A percentile compares a stretch with the other conserved stretches of the same genome.
Evolutionary conservation across 35 echinoderm and acorn worm genomes (phyloP).

Genomic region (Ptychodera flava): DNA sequence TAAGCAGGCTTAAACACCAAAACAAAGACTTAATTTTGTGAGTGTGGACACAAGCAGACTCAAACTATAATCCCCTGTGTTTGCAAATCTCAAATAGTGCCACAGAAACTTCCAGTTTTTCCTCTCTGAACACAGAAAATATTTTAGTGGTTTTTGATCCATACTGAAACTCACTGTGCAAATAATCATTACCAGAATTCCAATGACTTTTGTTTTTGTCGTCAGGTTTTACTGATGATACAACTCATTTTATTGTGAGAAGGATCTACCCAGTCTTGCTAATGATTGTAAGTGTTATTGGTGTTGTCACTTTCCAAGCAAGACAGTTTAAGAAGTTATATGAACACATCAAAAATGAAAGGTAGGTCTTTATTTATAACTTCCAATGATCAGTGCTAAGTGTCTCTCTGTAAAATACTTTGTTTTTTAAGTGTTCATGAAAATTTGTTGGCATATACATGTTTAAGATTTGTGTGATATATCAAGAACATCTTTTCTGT

Average conservation of each 20-base stretch:
- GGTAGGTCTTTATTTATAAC: conserved; percentile 55
- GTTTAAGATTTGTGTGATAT: not conserved
- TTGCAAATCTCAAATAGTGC: too few relatives aligned
- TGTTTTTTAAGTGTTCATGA: not conserved
- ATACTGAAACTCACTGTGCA: too few relatives aligned
- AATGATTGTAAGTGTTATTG: conserved; percentile 30
- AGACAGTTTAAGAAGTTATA: conserved; percentile 94
- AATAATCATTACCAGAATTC: too few relatives aligned
- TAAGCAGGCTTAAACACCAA: too few relatives aligned
- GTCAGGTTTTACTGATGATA: conserved; percentile 61
- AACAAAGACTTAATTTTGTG: too few relatives aligned
- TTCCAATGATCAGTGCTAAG: not conserved
- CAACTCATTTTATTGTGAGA: conserved; percentile 42
- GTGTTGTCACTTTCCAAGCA: conserved; percentile 70
- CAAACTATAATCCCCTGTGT: too few relatives aligned
- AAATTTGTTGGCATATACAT: not conserved
- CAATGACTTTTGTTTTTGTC: not conserved
- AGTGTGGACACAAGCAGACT: too few relatives aligned
- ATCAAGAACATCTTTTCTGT: too few relatives aligned
- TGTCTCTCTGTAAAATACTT: not conserved
- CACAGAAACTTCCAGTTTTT: too few relatives aligned
- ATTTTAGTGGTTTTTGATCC: not conserved
- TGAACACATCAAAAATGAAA: conserved; percentile 99
- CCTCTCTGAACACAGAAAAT: not conserved
- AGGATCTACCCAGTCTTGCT: conserved; percentile 78